Percentiles rank a stretch among this genome's conserved stretches.
Evolutionary conservation across 2,113 vertebrate genomes (phyloP).

Genomic region (Illadopsis cleaveri): DNA sequence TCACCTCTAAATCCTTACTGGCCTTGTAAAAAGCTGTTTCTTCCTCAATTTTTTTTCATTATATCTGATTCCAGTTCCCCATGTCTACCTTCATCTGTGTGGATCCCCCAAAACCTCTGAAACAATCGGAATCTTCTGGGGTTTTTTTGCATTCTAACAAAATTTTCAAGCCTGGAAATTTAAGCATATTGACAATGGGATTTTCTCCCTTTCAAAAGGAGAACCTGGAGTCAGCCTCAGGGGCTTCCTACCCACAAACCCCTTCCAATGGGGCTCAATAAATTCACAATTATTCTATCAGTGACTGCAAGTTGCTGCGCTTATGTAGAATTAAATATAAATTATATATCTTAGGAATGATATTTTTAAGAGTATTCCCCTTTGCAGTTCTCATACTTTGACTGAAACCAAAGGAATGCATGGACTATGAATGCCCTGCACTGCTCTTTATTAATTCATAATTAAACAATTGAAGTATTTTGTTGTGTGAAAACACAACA

Average conservation of each 20-base stretch:
- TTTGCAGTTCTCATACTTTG: background rate
- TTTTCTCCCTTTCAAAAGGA: background rate
- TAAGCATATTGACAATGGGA: background rate
- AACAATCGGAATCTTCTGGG: background rate
- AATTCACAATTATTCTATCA: background rate
- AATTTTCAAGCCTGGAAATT: background rate
- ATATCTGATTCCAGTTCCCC: background rate
- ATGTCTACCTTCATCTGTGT: background rate
- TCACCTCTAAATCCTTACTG: background rate
- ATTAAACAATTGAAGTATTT: background rate
- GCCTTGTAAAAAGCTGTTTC: background rate
- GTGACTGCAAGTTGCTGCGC: background rate
- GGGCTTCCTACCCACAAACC: background rate
- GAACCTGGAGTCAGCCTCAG: background rate
- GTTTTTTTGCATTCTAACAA: background rate
- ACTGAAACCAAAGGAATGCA: background rate
- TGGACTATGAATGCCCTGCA: background rate
- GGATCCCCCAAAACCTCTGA: background rate
- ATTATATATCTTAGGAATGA: fast-evolving
- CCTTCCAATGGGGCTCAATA: background rate
- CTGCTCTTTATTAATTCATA: background rate
- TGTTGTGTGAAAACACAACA: background rate
- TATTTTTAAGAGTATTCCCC: background rate
- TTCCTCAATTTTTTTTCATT: background rate
- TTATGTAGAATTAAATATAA: background rate